Percentiles rank a stretch among this genome's conserved stretches.
phyloP scores from a whole-genome alignment of 2,797 vertebrate species.

The Myotis planiceps region DNA sequence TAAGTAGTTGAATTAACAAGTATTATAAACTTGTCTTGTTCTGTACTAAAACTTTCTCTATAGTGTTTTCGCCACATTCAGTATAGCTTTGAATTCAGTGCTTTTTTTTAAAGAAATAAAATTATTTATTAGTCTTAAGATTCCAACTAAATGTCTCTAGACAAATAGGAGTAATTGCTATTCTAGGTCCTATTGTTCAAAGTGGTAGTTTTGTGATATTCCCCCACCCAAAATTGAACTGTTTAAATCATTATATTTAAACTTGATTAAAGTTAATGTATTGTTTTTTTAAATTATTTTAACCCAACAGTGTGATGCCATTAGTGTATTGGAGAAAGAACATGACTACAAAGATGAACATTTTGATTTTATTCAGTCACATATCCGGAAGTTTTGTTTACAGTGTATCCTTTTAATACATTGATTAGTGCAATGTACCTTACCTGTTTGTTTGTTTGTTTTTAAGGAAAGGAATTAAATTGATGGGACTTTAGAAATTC shows the following conservation, averaged over 20 bases:
- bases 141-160: background rate
- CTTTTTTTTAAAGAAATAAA: background rate
- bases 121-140: background rate
- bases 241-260: background rate
- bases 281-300: conserved; percentile 59
- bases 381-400: conserved; percentile 97
- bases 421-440: background rate
- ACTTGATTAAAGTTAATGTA: background rate
- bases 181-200: background rate
- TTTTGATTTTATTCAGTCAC: conserved; percentile 98
- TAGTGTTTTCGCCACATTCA: background rate
- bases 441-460: conserved; percentile 42
- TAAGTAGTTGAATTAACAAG: background rate
- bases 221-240: background rate
- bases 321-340: conserved; percentile 97
- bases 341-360: conserved; percentile 99
- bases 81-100: background rate
- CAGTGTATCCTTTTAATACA: conserved; percentile 95
- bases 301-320: conserved; percentile 94
- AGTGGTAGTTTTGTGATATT: background rate
- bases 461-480: background rate
- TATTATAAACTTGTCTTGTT: background rate
- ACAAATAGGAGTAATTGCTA: background rate
- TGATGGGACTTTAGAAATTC: background rate
- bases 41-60: background rate